Evolutionary conservation across 37 sponge, comb jelly and placozoan species (phyloP).

Genomic region (Crambe crambe): DNA sequence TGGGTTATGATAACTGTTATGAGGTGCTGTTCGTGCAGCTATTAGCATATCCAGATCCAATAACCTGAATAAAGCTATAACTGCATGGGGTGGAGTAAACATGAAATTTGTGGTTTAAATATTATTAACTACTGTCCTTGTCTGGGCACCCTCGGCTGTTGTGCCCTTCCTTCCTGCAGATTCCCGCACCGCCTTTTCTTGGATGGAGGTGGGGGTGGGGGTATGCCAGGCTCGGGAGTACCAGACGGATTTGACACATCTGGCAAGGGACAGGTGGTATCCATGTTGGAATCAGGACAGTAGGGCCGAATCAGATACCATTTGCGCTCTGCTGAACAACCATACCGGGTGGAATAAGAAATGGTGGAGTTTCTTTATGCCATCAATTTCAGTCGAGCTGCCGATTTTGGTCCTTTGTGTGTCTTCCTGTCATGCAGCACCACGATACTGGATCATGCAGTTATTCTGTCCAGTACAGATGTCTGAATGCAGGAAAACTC

Average conservation of each 20-base stretch:
- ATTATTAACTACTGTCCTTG: no score
- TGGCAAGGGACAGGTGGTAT: background rate
- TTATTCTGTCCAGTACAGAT: background rate
- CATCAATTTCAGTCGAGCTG: background rate
- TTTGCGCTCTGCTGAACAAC: background rate
- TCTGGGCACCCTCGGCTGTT: background rate
- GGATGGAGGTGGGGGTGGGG: background rate
- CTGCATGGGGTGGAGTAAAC: no score
- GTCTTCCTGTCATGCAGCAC: background rate
- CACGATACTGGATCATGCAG: background rate
- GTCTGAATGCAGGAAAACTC: no score
- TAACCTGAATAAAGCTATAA: no score
- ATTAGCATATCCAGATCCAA: no score
- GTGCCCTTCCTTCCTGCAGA: background rate
- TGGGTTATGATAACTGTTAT: no score
- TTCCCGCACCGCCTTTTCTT: background rate
- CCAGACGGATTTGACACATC: background rate
- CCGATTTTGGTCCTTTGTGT: background rate
- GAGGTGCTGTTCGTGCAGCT: no score
- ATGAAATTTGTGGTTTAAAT: no score
- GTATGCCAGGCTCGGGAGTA: background rate
- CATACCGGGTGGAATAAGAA: background rate
- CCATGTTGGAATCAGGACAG: background rate
- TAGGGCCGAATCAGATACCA: background rate
- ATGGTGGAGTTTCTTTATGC: background rate